Conservation (phyloP, 2,797 vertebrate species). For the Oophaga sylvatica region DNA sequence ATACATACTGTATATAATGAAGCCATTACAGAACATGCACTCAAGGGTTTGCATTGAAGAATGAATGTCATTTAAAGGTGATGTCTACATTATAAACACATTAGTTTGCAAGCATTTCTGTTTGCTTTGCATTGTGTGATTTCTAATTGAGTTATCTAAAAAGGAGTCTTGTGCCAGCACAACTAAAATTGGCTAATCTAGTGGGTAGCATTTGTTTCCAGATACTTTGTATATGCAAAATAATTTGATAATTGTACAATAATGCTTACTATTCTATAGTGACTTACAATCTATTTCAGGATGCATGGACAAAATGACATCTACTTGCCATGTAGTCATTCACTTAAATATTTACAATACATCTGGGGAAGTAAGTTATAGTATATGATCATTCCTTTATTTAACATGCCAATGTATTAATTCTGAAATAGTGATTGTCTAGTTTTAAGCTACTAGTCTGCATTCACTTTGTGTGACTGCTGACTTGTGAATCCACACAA, state of each 20-base stretch:
- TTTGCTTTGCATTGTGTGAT: constrained; percentile 32
- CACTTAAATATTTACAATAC: background rate
- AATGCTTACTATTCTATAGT: background rate
- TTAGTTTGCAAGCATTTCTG: constrained; percentile 18
- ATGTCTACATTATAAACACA: constrained; percentile 46
- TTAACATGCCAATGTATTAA: background rate
- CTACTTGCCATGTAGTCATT: background rate
- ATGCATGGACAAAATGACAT: background rate
- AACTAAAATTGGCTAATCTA: constrained; percentile 5
- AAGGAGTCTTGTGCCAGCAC: background rate
- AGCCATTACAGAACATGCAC: constrained; percentile 50
- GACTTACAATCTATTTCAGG: background rate
- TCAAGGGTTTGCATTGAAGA: constrained; percentile 43
- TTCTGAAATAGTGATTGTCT: background rate
- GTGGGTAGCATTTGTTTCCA: background rate
- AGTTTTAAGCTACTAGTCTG: too few species aligned
- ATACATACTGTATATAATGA: constrained; percentile 44
- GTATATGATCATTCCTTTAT: background rate
- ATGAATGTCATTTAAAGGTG: constrained; percentile 46
- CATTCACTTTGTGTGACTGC: too few species aligned
- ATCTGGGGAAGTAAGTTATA: background rate
- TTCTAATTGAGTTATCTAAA: constrained; percentile 2
- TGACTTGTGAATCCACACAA: too few species aligned
- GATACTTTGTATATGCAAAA: constrained; percentile 1
- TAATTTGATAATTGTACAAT: background rate